Base-by-base conservation (phyloP, 1,140 invertebrate species). In the Neelides sp. region DNA sequence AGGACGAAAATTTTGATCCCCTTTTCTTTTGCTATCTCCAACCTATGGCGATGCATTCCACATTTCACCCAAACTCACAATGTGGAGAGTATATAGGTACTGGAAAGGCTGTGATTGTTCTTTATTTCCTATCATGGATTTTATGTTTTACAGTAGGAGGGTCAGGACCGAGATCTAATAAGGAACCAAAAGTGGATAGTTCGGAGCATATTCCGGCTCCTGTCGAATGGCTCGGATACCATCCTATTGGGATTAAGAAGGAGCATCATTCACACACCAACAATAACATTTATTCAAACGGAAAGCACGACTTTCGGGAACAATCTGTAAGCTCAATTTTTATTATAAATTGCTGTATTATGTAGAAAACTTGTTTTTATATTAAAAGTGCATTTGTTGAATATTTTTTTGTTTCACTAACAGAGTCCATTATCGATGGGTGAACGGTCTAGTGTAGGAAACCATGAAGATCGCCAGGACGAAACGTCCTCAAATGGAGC, bases 401-500 rank as follows among this genome's bases (percentile, higher is more conserved):
- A 28, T 4, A n/a, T 30, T 49, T 27, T 50, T 35, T 8, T 39
- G 28, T 41, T 41, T 34, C 26, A 19, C 10, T 62, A 61, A 30
- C 65, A 75, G 80, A 84, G 76, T 75, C 79, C 74, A 63, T 76
- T 76, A 62, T 68, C 61, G 72, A 61, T 59, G 71, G 62, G 61
- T 76, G 70, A 64, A 73, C 65, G 57, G 28, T 63, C 64, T 3
- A 76, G 77, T 55, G 75, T 77, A n/a, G 76, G 80, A 8, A 52
- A 54, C 42, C 52, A 55, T 30, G 58, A 61, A 50, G 19, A 82
- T 54, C 78, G 78, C 39, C 83, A 85, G 63, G 89, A 93, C 65
- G 88, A 93, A 66, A 87, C 85, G 1, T 90, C 85, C 54, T 89
- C 83, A 52, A 86, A 86, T 50, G 84, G 82, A 12, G 79, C 82